Evolutionary conservation across 2,113 vertebrate species (phyloP), one percentile per base, ranked within the genome.

Genomic region (Sturnira hondurensis): DNA sequence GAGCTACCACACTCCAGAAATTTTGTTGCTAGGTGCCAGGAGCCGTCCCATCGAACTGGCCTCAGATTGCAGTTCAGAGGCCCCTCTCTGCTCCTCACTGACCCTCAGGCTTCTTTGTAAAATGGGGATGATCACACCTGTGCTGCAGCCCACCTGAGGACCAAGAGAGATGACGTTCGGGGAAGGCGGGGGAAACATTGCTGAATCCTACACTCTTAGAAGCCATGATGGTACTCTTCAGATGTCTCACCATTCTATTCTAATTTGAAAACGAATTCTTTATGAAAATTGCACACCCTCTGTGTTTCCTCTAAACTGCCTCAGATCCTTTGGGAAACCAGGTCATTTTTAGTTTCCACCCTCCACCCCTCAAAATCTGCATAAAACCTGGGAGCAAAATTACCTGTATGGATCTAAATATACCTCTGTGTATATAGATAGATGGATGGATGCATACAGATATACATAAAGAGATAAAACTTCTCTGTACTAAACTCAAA

Each of bases 221-320:
- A 67, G 47, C 45, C 13, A 15, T 15, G 28, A 17, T 16, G 7
- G 17, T 9, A 45, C 68, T 73, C 33, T 22, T 15, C 38, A 41
- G 76, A 17, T 22, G 0, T 45, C 45, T 47, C 12, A 12, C 41
- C 61, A 71, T 68, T 89, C 81, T 77, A 4, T 61, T 54, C 50
- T 71, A 91, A 63, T 26, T 68, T 47, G 20, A 47, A 26, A 89
- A 73, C 12, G 13, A 78, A 16, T 56, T 77, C 36, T 86, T 89
- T 67, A 88, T 78, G 63, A 86, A 92, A 74, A 41, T 84, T 36
- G 33, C 73, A 52, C 52, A 54, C 11, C 13, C 54, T 95, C 71
- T 43, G n/a, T 22, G 38, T 86, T 91, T 50, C 81, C 31, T 96
- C 86, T 95, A 81, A 96, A 95, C 43, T 91, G 63, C 36, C 61